These are phyloP conservation scores for Nemurella pictetii DNA, from an alignment of 2,888 invertebrate species.

Conservation along the genomic window DNA sequence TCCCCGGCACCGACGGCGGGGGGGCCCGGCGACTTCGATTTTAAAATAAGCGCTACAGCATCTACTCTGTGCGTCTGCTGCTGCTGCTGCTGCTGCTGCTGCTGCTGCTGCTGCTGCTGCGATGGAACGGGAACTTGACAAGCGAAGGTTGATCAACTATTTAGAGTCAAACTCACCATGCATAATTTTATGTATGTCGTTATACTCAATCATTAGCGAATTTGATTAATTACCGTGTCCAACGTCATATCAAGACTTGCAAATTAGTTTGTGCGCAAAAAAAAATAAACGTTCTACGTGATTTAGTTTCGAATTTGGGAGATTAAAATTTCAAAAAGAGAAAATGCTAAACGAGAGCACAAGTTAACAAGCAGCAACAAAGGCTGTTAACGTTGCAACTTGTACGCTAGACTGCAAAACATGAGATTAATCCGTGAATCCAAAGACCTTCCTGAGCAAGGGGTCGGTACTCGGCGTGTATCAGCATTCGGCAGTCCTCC, in stretches of 20 bases:
- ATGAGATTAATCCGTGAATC: neutral
- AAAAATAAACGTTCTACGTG: neutral
- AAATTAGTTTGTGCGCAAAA: neutral
- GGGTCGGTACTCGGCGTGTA: too few species aligned
- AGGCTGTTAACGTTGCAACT: neutral
- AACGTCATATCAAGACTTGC: constrained; percentile 8
- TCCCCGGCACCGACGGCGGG: neutral
- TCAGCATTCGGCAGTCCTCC: neutral
- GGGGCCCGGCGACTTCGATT: neutral
- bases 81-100: neutral
- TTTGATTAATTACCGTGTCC: constrained; percentile 8
- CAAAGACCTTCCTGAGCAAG: neutral
- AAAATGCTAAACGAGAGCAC: neutral
- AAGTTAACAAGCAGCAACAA: neutral
- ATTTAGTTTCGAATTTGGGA: neutral
- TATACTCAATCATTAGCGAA: constrained; percentile 2
- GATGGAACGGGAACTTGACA: constrained; percentile 7
- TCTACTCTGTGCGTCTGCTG: neutral
- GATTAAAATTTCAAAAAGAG: neutral
- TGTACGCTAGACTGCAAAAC: neutral
- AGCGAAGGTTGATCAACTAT: neutral
- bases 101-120: neutral
- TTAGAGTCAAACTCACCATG: neutral
- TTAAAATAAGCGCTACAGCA: neutral
- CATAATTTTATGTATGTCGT: constrained; percentile 7